These are phyloP conservation scores for Paragorgia papillata DNA, from an alignment of 92 coral and sea anemone genomes.

Conservation along the genomic window DNA sequence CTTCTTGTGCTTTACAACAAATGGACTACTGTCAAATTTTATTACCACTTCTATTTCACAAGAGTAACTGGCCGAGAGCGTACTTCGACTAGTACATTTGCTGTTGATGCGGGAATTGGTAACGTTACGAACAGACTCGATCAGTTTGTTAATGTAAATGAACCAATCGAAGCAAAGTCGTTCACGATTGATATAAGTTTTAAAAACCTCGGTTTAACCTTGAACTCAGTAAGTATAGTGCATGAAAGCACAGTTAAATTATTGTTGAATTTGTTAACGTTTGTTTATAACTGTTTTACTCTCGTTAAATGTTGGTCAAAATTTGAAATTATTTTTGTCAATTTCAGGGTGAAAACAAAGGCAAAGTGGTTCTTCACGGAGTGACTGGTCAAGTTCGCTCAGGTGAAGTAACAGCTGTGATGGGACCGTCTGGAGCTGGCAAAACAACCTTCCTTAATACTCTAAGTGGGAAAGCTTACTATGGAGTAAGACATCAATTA, in stretches of 20 bases:
- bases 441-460: slow-evolving; percentile 89
- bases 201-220: slow-evolving; percentile 45
- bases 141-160: neutral
- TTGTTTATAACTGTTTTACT: too few species aligned
- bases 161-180: slow-evolving; percentile 27
- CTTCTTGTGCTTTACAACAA: slow-evolving; percentile 16
- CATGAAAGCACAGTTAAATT: too few species aligned
- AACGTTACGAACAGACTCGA: neutral
- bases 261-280: too few species aligned
- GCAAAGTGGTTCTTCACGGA: slow-evolving; percentile 68
- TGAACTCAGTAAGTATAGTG: slow-evolving; percentile 40
- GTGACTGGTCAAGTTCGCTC: slow-evolving; percentile 75
- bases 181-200: slow-evolving; percentile 56
- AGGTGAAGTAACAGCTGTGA: slow-evolving; percentile 88
- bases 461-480: slow-evolving; percentile 89
- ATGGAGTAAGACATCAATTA: slow-evolving; percentile 68
- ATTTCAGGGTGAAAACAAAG: slow-evolving; percentile 36
- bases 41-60: neutral
- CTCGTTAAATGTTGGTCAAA: too few species aligned
- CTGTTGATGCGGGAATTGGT: slow-evolving; percentile 1
- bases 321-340: too few species aligned
- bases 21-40: slow-evolving; percentile 15
- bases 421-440: slow-evolving; percentile 97
- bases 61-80: slow-evolving; percentile 23
- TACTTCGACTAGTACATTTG: neutral